Evolutionary conservation across 2,888 invertebrate genomes (phyloP).

Genomic region (Caenorhabditis sp.): DNA sequence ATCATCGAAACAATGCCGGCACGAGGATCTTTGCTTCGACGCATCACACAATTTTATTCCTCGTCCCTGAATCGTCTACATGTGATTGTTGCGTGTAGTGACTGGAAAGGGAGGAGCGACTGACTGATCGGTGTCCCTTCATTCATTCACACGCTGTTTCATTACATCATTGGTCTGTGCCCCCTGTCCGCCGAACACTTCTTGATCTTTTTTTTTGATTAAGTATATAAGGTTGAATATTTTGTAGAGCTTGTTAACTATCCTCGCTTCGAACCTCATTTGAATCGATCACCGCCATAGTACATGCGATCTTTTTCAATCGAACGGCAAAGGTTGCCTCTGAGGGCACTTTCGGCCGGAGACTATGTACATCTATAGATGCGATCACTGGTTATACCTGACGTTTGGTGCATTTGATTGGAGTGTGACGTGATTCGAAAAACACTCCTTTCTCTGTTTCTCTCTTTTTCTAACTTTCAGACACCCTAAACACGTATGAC

Average conservation of each 20-base stretch:
- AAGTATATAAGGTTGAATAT: no score
- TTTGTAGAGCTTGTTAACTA: no score
- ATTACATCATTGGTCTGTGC: slow-evolving; percentile 52
- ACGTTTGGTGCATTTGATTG: slow-evolving; percentile 14
- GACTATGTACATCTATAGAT: not conserved
- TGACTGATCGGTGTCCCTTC: slow-evolving; percentile 44
- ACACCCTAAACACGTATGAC: no score
- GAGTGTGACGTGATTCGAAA: slow-evolving; percentile 20
- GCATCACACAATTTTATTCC: slow-evolving; percentile 46
- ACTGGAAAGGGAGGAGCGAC: slow-evolving; percentile 24
- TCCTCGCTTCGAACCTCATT: no score
- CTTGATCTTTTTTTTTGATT: no score
- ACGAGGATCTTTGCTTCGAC: slow-evolving; percentile 30
- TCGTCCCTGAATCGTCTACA: slow-evolving; percentile 32
- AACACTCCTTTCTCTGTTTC: no score
- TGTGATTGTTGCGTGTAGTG: slow-evolving; percentile 52
- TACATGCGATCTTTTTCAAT: not conserved
- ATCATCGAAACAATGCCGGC: slow-evolving; percentile 42
- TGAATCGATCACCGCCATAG: no score
- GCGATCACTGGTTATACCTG: slow-evolving; percentile 14
- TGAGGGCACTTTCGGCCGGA: not conserved
- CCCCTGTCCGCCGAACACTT: slow-evolving; percentile 10
- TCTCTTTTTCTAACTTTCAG: not conserved
- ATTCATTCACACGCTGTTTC: slow-evolving; percentile 23
- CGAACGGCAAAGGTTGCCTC: not conserved